Evolutionary conservation across 2,113 vertebrate genomes (phyloP), one percentile per base, ranked within the genome.

Genomic region (Colistium nudipinnis): DNA sequence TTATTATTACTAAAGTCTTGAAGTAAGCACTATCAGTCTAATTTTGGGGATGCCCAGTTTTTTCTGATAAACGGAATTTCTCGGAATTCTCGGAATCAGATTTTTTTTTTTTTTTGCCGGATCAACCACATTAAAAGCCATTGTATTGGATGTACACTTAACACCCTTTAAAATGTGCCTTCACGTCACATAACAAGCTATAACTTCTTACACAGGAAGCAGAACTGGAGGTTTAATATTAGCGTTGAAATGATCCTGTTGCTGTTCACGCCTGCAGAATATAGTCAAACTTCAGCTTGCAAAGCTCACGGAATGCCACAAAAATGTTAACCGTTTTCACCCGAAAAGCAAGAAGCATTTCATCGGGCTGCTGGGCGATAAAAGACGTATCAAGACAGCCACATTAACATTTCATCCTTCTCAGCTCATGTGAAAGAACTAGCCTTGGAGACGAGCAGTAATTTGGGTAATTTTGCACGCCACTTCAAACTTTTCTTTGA

Each of bases 391-490:
- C 28, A 81, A 62, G 56, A 62, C 66, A 80, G 41, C 77, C 74
- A 33, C 59, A 79, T 83, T 85, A 78, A 76, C 48, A 53, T 22
- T 10, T 54, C 31, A 38, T 64, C 77, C 62, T 65, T 57, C 59
- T 69, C 60, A n/a, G 47, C 27, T 61, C 17, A 43, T 22, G 45
- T 54, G 30, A 65, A 54, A 60, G 70, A 63, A 44, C 64, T 56
- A 64, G 28, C 65, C 28, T 71, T 75, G 35, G 62, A 74, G 62
- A 63, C 7, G 25, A 70, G 61, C 48, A 24, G 66, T 79, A 82
- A 88, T 89, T 85, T 70, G 45, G 48, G 74, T 85, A 75, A 87
- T 86, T 83, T 73, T 68, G 68, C 22, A 35, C 25, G 1, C 13
- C 10, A 25, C 69, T 57, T 74, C 65, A 62, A 69, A 57, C 38